These are phyloP conservation scores for Pocillopora verrucosa DNA, from an alignment of 64 coral and sea anemone genomes.

Conservation along the genomic window DNA sequence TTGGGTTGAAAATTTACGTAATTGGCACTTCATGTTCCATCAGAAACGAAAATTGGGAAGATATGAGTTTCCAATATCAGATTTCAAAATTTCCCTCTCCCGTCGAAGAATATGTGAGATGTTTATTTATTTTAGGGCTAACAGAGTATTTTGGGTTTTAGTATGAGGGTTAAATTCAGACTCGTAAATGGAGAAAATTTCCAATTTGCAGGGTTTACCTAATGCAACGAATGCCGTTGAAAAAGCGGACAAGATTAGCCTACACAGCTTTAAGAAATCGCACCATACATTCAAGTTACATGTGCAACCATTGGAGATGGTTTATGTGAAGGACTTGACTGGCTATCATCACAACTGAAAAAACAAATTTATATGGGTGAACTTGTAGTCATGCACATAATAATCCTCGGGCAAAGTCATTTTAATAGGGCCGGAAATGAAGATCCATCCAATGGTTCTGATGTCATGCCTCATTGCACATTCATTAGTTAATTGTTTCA, in stretches of 20 bases:
- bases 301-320: constrained; percentile 72
- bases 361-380: neutral
- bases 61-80: too few species aligned
- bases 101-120: too few species aligned
- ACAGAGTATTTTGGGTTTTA: too few species aligned
- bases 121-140: too few species aligned
- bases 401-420: neutral
- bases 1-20: too few species aligned
- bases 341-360: constrained; percentile 50
- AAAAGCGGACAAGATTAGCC: constrained; percentile 45
- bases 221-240: constrained; percentile 63
- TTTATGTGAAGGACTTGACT: constrained; percentile 64
- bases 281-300: constrained; percentile 49
- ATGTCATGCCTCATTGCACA: neutral
- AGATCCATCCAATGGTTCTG: neutral
- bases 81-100: too few species aligned
- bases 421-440: neutral
- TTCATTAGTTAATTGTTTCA: constrained; percentile 1
- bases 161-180: too few species aligned
- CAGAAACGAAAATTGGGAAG: too few species aligned
- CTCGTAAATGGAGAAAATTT: too few species aligned
- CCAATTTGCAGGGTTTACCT: constrained; percentile 47
- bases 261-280: constrained; percentile 12
- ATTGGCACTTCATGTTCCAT: too few species aligned
- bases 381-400: neutral